phyloP scores from a whole-genome alignment of 2,797 vertebrate genomes.

The Chloroceryle amazona region DNA sequence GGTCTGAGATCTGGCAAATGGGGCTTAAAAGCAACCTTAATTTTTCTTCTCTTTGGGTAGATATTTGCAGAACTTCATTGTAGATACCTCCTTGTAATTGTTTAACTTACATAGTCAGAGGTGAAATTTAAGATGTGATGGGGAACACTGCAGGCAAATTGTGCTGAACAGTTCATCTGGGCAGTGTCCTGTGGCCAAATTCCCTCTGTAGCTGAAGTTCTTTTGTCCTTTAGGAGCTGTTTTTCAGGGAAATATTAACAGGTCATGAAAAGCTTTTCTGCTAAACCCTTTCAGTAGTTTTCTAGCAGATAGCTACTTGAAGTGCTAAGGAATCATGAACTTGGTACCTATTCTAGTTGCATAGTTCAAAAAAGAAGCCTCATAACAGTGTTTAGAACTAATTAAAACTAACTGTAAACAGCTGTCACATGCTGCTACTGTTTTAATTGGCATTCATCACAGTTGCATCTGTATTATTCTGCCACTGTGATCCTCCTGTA shows the following conservation, averaged over 20 bases:
- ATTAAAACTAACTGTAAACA: conserved; percentile 74
- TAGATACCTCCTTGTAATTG: neutral
- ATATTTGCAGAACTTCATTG: neutral
- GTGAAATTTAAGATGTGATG: neutral
- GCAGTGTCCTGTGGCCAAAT: neutral
- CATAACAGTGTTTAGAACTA: conserved; percentile 56
- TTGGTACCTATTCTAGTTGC: neutral
- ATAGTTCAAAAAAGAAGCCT: conserved; percentile 38
- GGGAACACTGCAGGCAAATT: neutral
- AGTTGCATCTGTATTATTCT: conserved; percentile 46
- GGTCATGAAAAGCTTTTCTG: neutral
- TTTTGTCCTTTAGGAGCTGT: neutral
- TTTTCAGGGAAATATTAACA: conserved; percentile 5
- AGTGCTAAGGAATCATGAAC: neutral
- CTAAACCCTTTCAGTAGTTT: neutral
- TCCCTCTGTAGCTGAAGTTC: neutral
- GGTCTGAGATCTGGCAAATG: neutral
- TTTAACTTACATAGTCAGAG: neutral
- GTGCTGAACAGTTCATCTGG: neutral
- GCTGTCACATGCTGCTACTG: conserved; percentile 62
- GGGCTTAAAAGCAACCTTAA: neutral
- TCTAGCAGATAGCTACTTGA: neutral
- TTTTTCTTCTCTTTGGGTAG: neutral
- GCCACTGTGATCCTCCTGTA: conserved; percentile 18
- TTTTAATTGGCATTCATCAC: conserved; percentile 60